These are phyloP conservation scores for Zaprionus inermis DNA, from an alignment of 1,140 invertebrate species.

Conservation along the genomic window DNA sequence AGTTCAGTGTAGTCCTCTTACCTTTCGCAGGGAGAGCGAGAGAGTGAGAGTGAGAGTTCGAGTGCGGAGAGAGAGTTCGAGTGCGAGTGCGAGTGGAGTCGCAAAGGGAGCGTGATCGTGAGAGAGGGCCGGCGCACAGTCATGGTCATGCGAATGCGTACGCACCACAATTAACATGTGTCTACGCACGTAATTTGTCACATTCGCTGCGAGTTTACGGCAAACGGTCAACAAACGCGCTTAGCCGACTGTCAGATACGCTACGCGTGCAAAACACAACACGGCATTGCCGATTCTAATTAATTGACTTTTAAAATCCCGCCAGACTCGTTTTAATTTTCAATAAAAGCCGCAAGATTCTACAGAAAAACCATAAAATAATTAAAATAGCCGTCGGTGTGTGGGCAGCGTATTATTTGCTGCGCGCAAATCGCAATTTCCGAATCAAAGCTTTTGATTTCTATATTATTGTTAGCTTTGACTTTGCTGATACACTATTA, in stretches of 20 bases:
- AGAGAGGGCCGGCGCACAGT: neutral
- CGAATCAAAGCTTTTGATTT: slow-evolving; percentile 72
- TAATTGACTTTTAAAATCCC: neutral
- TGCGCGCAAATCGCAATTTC: slow-evolving; percentile 47
- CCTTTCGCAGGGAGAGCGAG: slow-evolving; percentile 15
- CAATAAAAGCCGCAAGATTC: neutral
- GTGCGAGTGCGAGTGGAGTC: neutral
- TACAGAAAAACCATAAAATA: neutral
- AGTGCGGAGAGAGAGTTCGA: neutral
- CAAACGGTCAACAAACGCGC: too few relatives aligned
- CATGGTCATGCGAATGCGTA: neutral
- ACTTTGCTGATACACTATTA: slow-evolving; percentile 60
- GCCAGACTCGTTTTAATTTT: neutral
- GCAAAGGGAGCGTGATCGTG: neutral
- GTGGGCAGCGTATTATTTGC: neutral
- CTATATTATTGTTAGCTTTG: slow-evolving; percentile 39
- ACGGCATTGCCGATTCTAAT: neutral
- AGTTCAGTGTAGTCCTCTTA: slow-evolving; percentile 60
- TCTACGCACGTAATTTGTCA: neutral
- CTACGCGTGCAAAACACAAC: neutral
- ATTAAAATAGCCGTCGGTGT: slow-evolving; percentile 2
- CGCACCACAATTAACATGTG: slow-evolving; percentile 1
- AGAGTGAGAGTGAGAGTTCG: neutral
- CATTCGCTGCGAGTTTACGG: neutral
- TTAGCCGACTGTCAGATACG: neutral